These are phyloP conservation scores for Drosophila micromelanica DNA, from an alignment of 1,140 invertebrate genomes.

Conservation along the genomic window DNA sequence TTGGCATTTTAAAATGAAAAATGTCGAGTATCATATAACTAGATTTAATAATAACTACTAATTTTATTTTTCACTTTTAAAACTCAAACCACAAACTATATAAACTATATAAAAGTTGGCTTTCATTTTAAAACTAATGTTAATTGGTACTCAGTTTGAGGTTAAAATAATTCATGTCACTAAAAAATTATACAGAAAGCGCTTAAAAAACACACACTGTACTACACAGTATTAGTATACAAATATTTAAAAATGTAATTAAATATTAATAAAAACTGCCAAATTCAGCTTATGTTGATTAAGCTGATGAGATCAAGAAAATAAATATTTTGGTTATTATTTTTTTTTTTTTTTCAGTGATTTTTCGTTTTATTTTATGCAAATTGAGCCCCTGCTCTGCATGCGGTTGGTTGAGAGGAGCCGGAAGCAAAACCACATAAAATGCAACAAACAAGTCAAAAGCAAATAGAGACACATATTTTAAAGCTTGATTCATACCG, in stretches of 20 bases:
- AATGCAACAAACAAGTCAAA: conserved; percentile 39
- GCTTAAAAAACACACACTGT: not conserved
- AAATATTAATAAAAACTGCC: too few relatives aligned
- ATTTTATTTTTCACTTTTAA: not conserved
- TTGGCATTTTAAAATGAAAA: not conserved
- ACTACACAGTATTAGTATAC: not conserved
- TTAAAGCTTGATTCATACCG: conserved; percentile 19
- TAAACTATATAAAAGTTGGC: not conserved
- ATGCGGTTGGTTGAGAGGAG: not conserved
- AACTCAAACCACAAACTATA: not conserved
- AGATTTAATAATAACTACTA: not conserved
- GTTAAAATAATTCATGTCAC: too few relatives aligned
- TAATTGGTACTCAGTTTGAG: not conserved
- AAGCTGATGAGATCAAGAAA: not conserved
- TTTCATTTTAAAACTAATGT: not conserved
- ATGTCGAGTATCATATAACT: too few relatives aligned
- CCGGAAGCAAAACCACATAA: conserved; percentile 15
- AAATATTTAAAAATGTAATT: too few relatives aligned
- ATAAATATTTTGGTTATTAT: conserved; percentile 9
- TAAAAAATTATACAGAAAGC: not conserved
- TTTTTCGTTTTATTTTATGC: not conserved
- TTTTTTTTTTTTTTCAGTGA: not conserved
- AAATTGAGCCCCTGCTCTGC: not conserved
- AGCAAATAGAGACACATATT: conserved; percentile 44
- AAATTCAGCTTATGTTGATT: too few relatives aligned